These are phyloP conservation scores for Pandemis corylana DNA, from an alignment of 2,888 invertebrate genomes.

Conservation along the genomic window DNA sequence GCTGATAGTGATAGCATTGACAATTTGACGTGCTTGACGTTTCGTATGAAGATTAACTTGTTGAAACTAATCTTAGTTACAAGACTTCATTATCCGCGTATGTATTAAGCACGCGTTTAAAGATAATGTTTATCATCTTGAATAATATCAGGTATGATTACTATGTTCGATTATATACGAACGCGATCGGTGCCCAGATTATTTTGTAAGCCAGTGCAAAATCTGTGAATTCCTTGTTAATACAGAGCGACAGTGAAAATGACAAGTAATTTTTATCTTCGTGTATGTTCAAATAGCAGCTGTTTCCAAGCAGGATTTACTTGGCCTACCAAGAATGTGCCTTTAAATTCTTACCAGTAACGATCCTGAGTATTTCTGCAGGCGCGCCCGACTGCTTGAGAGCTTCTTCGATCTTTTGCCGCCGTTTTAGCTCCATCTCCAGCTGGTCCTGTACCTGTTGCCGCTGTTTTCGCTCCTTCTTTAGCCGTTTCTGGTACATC, in stretches of 20 bases:
- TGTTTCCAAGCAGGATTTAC: no score
- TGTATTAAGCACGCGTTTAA: conserved; percentile 29
- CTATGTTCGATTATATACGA: not conserved
- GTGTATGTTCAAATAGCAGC: no score
- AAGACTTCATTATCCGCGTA: conserved; percentile 25
- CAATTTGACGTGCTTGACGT: conserved; percentile 60
- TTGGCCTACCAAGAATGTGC: no score
- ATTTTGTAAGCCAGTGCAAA: not conserved
- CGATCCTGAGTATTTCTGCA: conserved; percentile 90
- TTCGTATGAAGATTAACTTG: conserved; percentile 40
- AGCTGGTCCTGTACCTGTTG: conserved; percentile 94
- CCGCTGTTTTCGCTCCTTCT: conserved; percentile 93
- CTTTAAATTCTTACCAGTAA: conserved; percentile 86
- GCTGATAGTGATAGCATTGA: conserved; percentile 69
- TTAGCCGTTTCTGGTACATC: conserved; percentile 94
- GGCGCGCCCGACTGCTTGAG: conserved; percentile 90
- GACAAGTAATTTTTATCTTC: no score
- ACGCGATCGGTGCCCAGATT: not conserved
- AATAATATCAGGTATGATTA: conserved; percentile 9
- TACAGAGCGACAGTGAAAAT: no score
- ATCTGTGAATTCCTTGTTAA: no score
- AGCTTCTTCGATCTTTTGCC: conserved; percentile 92
- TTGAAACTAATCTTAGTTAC: conserved; percentile 36
- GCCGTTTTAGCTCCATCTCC: conserved; percentile 91
- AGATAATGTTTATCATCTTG: conserved; percentile 12